Evolutionary conservation across 1,140 invertebrate species (phyloP).

Genomic region (Venturia canescens): DNA sequence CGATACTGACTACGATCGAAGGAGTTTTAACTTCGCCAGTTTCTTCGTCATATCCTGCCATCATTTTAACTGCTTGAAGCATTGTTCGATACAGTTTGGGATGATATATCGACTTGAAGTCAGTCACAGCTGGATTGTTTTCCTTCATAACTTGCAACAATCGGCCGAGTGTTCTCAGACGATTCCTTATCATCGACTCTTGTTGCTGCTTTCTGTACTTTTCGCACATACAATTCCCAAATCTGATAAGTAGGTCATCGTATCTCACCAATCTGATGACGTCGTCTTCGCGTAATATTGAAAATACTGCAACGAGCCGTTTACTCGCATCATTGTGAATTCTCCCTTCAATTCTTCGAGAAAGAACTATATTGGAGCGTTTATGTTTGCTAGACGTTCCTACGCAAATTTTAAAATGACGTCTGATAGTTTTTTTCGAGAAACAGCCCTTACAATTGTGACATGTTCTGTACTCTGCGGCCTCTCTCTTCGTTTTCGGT

Average conservation of each 20-base stretch:
- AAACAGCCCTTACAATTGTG: constrained; percentile 46
- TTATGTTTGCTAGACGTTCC: constrained; percentile 4
- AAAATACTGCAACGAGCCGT: constrained; percentile 30
- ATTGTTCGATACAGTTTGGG: constrained; percentile 47
- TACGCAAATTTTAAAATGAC: constrained; percentile 43
- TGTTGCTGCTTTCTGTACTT: constrained; percentile 45
- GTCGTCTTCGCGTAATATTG: constrained; percentile 48
- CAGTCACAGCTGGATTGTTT: constrained; percentile 43
- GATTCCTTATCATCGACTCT: constrained; percentile 48
- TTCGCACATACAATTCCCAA: constrained; percentile 47
- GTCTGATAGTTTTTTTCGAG: constrained; percentile 40
- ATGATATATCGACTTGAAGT: constrained; percentile 49
- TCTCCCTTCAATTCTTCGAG: constrained; percentile 21
- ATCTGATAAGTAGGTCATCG: constrained; percentile 45
- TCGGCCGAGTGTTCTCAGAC: constrained; percentile 47
- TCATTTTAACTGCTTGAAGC: constrained; percentile 27
- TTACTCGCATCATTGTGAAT: constrained; percentile 34
- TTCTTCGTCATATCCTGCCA: constrained; percentile 23
- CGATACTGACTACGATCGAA: constrained; percentile 13
- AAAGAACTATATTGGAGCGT: constrained; percentile 19
- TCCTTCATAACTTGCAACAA: constrained; percentile 67
- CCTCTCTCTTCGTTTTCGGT: constrained; percentile 23
- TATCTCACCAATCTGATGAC: constrained; percentile 40
- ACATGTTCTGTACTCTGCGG: constrained; percentile 37
- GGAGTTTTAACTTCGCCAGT: constrained; percentile 20